Percentiles rank a stretch among this genome's conserved stretches.
Evolutionary conservation across 2,888 invertebrate genomes (phyloP).

Genomic region (Sesamia inferens): DNA sequence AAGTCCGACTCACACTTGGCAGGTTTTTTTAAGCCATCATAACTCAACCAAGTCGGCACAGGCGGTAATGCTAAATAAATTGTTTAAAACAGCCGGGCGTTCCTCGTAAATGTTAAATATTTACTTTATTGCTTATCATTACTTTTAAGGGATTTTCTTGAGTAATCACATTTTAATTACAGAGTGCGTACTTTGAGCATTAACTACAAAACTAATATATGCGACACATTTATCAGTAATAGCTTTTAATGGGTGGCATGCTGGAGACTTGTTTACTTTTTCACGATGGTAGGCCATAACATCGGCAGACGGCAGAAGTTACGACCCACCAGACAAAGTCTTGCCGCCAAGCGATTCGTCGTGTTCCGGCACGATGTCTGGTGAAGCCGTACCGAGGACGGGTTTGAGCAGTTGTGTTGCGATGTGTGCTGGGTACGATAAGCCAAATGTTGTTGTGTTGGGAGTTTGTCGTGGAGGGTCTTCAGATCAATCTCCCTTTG

Average conservation of each 20-base stretch:
- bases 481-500: too few species aligned
- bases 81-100: constrained; percentile 44
- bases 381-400: too few species aligned
- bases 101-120: constrained; percentile 53
- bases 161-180: constrained; percentile 63
- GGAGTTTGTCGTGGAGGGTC: too few species aligned
- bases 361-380: too few species aligned
- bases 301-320: too few species aligned
- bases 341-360: too few species aligned
- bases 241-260: constrained; percentile 38
- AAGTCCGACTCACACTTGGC: too few species aligned
- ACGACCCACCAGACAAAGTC: too few species aligned
- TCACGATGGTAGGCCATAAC: too few species aligned
- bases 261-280: constrained; percentile 10
- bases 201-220: constrained; percentile 53
- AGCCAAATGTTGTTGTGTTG: too few species aligned
- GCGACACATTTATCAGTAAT: constrained; percentile 57
- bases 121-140: constrained; percentile 55
- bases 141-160: constrained; percentile 54
- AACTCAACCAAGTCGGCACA: constrained; percentile 10
- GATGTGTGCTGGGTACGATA: too few species aligned
- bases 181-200: constrained; percentile 39
- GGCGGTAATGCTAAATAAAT: constrained; percentile 45
- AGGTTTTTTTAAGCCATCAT: constrained; percentile 11
- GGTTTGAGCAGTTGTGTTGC: too few species aligned